Base-by-base conservation (phyloP, 1,140 invertebrate species). In the Phymastichus coffea region DNA sequence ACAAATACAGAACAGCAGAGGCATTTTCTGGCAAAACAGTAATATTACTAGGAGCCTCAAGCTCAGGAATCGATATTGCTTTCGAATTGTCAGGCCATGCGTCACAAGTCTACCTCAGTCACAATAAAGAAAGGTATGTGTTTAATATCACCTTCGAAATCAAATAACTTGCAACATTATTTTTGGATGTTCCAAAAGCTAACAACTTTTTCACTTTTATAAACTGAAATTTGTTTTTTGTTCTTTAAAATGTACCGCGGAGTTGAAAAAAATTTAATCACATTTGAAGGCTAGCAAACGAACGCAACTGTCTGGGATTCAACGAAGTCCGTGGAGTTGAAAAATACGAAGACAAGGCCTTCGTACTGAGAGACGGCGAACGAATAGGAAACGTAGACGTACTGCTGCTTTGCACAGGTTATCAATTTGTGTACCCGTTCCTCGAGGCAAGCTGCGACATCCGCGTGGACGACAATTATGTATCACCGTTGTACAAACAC, bases 401-500 rank as follows among this genome's bases (percentile, higher is more conserved):
- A 15, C 68, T 77, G 6, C 53, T 75, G 19, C 68, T 67, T 44
- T 75, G 74, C 63, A 69, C 75, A 65, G 90, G 91, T 1, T 93
- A 90, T 67, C 69, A 80, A 38, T 89, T 83, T 65, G 72, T 68
- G 28, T 89, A 86, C 69, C 85, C 87, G 1, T 92, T 92, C 76
- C 71, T 93, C 7, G 77, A 83, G 30, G 63, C 78, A 12, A 82
- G 76, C 8, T 86, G 85, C 65, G 82, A 81, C 2, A 70, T 92
- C 3, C 75, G 70, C 9, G 78, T 86, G 0, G 77, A 86, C 1
- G 82, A 85, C 19, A 84, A 87, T 66, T 83, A 83, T 57, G 80
- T 94, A 2, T 79, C 81, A 22, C 87, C 89, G 0, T 79, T 94
- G 3, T 91, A 90, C 71, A 86, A 88, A 64, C 88, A 93, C 61